Conservation (phyloP, 2,797 vertebrate genomes). For the Sebastes flavidus region DNA sequence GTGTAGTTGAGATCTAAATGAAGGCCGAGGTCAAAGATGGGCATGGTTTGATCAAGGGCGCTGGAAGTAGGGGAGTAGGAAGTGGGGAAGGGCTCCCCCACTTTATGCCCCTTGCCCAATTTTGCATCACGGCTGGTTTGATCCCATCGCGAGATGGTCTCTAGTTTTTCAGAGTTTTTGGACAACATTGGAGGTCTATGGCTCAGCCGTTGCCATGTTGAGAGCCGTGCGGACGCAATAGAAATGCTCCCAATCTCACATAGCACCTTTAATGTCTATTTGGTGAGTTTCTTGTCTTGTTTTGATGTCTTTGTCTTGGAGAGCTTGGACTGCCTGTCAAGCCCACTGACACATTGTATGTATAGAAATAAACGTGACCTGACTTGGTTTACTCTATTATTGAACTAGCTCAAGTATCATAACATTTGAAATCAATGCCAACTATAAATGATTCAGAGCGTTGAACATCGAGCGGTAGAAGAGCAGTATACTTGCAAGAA, state of each 20-base stretch:
- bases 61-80: too few relatives aligned
- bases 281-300: not conserved
- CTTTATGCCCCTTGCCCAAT: not conserved
- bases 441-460: slow-evolving; percentile 41
- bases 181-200: not conserved
- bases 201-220: not conserved
- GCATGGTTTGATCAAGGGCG: too few relatives aligned
- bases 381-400: slow-evolving; percentile 24
- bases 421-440: slow-evolving; percentile 46
- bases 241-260: not conserved
- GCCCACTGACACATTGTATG: not conserved
- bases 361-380: slow-evolving; percentile 3
- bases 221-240: not conserved
- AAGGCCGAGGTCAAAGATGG: too few relatives aligned
- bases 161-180: not conserved
- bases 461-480: not conserved
- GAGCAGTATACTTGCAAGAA: slow-evolving; percentile 22
- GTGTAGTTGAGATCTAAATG: not conserved
- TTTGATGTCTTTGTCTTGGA: not conserved
- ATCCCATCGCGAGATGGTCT: not conserved
- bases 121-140: not conserved
- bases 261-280: not conserved
- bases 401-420: slow-evolving; percentile 32
- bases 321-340: not conserved
- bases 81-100: too few relatives aligned